Base-by-base conservation (phyloP, 1,140 invertebrate species). In the Rhagoletis pomonella region DNA sequence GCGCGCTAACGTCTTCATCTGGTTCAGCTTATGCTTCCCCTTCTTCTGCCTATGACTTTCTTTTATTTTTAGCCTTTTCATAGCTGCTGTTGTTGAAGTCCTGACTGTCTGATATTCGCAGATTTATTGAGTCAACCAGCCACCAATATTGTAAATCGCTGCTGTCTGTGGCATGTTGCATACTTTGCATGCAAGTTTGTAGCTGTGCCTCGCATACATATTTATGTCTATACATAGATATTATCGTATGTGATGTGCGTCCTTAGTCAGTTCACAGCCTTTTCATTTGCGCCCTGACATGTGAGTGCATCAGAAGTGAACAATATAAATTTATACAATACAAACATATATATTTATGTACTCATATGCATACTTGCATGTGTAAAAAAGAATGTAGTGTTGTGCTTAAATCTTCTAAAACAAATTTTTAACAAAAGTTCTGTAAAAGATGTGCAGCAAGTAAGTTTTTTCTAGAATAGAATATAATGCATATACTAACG, bases 101-200 rank as follows among this genome's bases (percentile, higher is more conserved):
- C n/a, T 55, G 47, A 44, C 73, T 58, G 67, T 7, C n/a, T 81
- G 73, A 81, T 81, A 81, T 58, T 81, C 73, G 47, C 7, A 81
- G 47, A 81, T 55, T 81, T 81, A 81, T 81, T 81, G 73, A 81
- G 73, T 81, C 73, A 81, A 81, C 7, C 73, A 55, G 73, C 47
- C 47, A 42, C 50, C 47, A 81, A 81, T 81, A 81, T 81, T 81
- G 73, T 81, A 42, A 81, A 81, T 19, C 12, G 44, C 73, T 81
- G 17, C 9, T 29, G 73, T 81, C 73, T 81, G 73, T 9, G 50
- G 44, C 69, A 19, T 9, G 12, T 39, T 77, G 47, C 69, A n/a
- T 62, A 69, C 39, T 50, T 50, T 55, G 44, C 39, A 19, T 77
- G 47, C 69, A 19, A 12, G n/a, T 77, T 7, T 29, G 73, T 42